phyloP scores from a whole-genome alignment of 2,888 invertebrate genomes.

The Ophion slaviceki region DNA sequence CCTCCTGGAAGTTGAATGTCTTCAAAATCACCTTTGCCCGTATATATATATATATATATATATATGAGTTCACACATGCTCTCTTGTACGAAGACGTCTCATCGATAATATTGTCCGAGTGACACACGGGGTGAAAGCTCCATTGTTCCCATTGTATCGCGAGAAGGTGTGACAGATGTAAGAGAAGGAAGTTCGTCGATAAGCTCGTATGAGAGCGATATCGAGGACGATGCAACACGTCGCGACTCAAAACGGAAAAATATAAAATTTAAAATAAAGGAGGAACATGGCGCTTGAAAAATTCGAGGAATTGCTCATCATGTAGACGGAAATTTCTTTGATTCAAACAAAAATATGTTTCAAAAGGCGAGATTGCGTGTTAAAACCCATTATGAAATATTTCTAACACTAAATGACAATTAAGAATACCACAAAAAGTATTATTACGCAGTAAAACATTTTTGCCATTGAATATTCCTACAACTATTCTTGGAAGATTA shows the following conservation, averaged over 20 bases:
- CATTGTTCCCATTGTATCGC: slow-evolving; percentile 62
- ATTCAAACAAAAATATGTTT: too few species aligned
- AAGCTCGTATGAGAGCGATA: slow-evolving; percentile 35
- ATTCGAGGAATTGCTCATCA: not conserved
- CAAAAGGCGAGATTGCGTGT: too few species aligned
- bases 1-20: not conserved
- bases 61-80: slow-evolving; percentile 3
- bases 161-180: slow-evolving; percentile 16
- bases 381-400: too few species aligned
- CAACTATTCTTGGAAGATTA: too few species aligned
- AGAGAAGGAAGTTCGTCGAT: slow-evolving; percentile 34
- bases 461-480: too few species aligned
- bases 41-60: slow-evolving; percentile 23
- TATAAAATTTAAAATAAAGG: not conserved
- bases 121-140: slow-evolving; percentile 54
- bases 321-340: too few species aligned
- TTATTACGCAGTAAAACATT: too few species aligned
- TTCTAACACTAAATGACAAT: too few species aligned
- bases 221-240: slow-evolving; percentile 19
- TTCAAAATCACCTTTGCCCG: not conserved
- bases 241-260: not conserved
- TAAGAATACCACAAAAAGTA: too few species aligned
- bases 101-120: slow-evolving; percentile 57
- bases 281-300: not conserved
- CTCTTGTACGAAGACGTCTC: slow-evolving; percentile 15